Conservation (phyloP, 1,140 invertebrate species). For the Trialeurodes vaporariorum region DNA sequence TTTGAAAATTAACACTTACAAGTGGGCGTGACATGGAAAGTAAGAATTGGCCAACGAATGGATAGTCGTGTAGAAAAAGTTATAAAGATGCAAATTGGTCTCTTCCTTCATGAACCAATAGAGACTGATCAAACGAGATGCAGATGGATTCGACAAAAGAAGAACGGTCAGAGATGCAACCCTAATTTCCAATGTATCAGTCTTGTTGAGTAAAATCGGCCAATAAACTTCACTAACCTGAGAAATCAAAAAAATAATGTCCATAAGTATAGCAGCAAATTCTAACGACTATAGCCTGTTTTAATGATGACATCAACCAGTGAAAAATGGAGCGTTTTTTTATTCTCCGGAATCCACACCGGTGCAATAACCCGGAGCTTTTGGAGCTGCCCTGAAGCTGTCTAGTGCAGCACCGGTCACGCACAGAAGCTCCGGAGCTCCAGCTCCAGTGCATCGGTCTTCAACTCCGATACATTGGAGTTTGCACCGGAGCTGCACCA, state of each 20-base stretch:
- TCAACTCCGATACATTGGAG: too few relatives aligned
- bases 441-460: too few relatives aligned
- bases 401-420: too few relatives aligned
- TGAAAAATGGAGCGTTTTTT: too few relatives aligned
- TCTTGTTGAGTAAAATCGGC: slow-evolving; percentile 53
- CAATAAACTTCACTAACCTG: slow-evolving; percentile 49
- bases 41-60: slow-evolving; percentile 52
- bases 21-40: slow-evolving; percentile 45
- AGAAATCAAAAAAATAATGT: slow-evolving; percentile 9
- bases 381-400: too few relatives aligned
- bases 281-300: too few relatives aligned
- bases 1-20: slow-evolving; percentile 37
- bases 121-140: slow-evolving; percentile 49
- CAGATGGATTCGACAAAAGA: slow-evolving; percentile 44
- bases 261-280: too few relatives aligned
- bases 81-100: slow-evolving; percentile 47
- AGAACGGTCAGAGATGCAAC: slow-evolving; percentile 49
- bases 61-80: slow-evolving; percentile 58
- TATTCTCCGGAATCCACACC: too few relatives aligned
- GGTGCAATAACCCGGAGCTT: too few relatives aligned
- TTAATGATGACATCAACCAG: too few relatives aligned
- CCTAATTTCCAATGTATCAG: slow-evolving; percentile 51
- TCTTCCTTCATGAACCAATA: slow-evolving; percentile 53
- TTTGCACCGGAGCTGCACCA: too few relatives aligned
- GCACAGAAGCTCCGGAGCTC: too few relatives aligned